These are phyloP conservation scores for Hylaeus volcanicus DNA, from an alignment of 1,140 invertebrate genomes.

Conservation along the genomic window DNA sequence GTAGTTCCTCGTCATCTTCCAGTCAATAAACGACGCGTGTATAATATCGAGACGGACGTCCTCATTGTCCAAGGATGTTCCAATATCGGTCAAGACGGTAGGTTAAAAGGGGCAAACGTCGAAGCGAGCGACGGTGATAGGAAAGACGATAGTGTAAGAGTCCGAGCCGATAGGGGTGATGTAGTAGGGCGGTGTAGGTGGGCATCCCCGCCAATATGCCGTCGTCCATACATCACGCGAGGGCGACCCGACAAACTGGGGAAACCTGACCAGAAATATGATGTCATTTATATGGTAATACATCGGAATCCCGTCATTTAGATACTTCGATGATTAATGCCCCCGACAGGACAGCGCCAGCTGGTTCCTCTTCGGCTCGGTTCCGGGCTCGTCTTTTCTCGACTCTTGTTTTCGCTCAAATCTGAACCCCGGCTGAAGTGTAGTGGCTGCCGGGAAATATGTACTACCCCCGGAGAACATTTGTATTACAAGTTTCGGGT, in stretches of 20 bases:
- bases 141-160: slow-evolving; percentile 61
- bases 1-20: neutral
- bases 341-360: slow-evolving; percentile 78
- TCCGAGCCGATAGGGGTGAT: slow-evolving; percentile 76
- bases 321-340: slow-evolving; percentile 84
- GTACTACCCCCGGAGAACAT: neutral
- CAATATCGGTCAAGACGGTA: neutral
- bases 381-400: slow-evolving; percentile 35
- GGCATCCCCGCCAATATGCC: slow-evolving; percentile 79
- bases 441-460: neutral
- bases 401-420: slow-evolving; percentile 44
- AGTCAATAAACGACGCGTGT: slow-evolving; percentile 24
- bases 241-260: slow-evolving; percentile 80
- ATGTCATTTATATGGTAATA: slow-evolving; percentile 86
- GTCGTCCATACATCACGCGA: slow-evolving; percentile 80
- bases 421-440: slow-evolving; percentile 11
- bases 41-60: slow-evolving; percentile 28
- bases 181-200: slow-evolving; percentile 60
- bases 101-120: slow-evolving; percentile 19
- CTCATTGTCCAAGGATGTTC: neutral
- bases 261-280: slow-evolving; percentile 85
- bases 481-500: neutral
- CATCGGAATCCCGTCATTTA: slow-evolving; percentile 85
- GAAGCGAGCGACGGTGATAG: slow-evolving; percentile 50
- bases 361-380: slow-evolving; percentile 61